Evolutionary conservation across 2,888 invertebrate genomes (phyloP).

Genomic region (Eupelmus urozonus): DNA sequence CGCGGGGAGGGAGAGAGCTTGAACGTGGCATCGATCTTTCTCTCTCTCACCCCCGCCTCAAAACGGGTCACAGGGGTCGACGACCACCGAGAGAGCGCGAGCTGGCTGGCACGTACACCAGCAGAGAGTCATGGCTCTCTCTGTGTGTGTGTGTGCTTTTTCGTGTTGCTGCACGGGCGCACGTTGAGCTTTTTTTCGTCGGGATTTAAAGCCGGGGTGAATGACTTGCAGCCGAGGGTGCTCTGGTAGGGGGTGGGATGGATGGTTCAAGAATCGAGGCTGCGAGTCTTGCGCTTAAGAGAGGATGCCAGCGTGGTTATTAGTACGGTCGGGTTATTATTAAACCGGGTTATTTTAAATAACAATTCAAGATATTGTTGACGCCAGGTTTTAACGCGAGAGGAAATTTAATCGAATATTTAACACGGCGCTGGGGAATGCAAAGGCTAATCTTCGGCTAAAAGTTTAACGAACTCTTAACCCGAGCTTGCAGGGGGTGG

Average conservation of each 20-base stretch:
- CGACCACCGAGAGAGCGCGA: conserved; percentile 66
- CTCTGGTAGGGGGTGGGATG: not conserved
- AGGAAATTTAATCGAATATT: too few relatives aligned
- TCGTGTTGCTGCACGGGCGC: not conserved
- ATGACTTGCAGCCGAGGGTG: conserved; percentile 8
- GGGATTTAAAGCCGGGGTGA: conserved; percentile 28
- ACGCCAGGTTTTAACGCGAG: too few relatives aligned
- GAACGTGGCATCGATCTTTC: conserved; percentile 74
- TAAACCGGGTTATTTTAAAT: too few relatives aligned
- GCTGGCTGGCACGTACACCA: not conserved
- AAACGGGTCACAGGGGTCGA: conserved; percentile 73
- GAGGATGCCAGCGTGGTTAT: too few relatives aligned
- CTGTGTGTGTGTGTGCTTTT: conserved; percentile 11
- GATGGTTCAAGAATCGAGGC: not conserved
- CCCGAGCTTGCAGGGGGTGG: too few relatives aligned
- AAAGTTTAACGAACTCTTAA: too few relatives aligned
- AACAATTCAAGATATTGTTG: too few relatives aligned
- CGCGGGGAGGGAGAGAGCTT: conserved; percentile 39
- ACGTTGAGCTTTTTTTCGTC: not conserved
- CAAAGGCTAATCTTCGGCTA: too few relatives aligned
- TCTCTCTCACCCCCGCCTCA: conserved; percentile 65
- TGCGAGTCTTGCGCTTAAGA: too few relatives aligned
- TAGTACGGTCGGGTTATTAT: too few relatives aligned
- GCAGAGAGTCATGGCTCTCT: too few relatives aligned
- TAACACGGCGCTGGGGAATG: too few relatives aligned